Evolutionary conservation across 92 coral and sea anemone genomes (phyloP).

Genomic region (Blastomussa wellsi): DNA sequence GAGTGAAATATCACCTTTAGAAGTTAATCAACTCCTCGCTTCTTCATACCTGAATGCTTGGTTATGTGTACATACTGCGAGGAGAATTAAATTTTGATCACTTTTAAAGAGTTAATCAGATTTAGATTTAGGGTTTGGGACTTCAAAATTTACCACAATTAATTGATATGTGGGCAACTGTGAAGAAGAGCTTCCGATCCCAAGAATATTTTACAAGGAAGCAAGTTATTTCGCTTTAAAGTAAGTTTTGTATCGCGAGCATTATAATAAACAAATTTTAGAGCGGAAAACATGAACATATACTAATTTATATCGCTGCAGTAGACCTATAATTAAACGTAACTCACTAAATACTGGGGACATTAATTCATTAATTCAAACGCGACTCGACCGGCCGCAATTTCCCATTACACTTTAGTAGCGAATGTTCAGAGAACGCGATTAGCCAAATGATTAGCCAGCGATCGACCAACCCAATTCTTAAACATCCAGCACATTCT

Average conservation of each 20-base stretch:
- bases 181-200: not conserved
- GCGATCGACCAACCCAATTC: no score
- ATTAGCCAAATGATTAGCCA: no score
- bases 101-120: not conserved
- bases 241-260: not conserved
- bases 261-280: no score
- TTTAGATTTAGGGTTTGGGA: not conserved
- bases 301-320: no score
- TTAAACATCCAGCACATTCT: not conserved
- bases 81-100: not conserved
- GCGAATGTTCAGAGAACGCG: no score
- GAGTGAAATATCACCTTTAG: not conserved
- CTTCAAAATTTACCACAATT: not conserved
- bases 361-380: no score
- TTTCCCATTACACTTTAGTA: no score
- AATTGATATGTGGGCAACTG: not conserved
- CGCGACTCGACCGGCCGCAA: no score
- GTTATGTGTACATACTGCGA: not conserved
- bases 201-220: not conserved
- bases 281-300: no score
- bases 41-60: not conserved
- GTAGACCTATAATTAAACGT: no score
- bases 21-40: slow-evolving; percentile 3
- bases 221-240: not conserved
- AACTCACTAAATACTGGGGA: no score